These are phyloP conservation scores for Pristionchus mayeri DNA, from an alignment of 2,888 invertebrate species.

Conservation along the genomic window DNA sequence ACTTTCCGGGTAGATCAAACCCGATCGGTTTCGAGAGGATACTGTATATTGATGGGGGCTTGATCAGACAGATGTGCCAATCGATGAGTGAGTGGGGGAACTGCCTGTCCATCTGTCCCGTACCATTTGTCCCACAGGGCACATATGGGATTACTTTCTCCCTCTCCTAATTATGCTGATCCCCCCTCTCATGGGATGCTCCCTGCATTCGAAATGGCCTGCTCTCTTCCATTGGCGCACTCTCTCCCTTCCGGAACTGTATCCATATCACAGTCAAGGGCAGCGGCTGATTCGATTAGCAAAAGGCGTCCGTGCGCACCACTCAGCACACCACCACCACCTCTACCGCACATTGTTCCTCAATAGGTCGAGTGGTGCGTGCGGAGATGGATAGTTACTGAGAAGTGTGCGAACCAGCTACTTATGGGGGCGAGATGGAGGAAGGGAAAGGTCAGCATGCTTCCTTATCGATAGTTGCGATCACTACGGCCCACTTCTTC, in stretches of 20 bases:
- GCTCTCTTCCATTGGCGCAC: conserved; percentile 28
- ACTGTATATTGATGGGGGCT: conserved; percentile 5
- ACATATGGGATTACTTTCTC: conserved; percentile 5
- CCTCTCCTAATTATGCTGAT: conserved; percentile 37
- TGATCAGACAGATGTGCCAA: not conserved
- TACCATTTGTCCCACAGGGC: not conserved
- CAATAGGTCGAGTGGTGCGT: conserved; percentile 36
- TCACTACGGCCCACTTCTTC: conserved; percentile 25
- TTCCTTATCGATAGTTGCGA: not conserved
- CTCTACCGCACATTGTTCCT: too few relatives aligned
- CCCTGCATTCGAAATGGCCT: conserved; percentile 1
- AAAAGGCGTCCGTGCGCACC: conserved; percentile 16
- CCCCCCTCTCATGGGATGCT: conserved; percentile 1
- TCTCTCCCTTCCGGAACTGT: not conserved
- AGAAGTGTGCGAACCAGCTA: conserved; percentile 12
- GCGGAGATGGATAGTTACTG: conserved; percentile 17
- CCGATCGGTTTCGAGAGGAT: not conserved
- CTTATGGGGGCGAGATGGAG: not conserved
- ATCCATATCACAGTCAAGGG: not conserved
- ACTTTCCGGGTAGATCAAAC: conserved; percentile 16
- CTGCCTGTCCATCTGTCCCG: not conserved
- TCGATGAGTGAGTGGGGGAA: not conserved
- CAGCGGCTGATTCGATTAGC: not conserved
- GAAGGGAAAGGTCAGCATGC: conserved; percentile 5
- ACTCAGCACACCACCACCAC: not conserved